Percentiles rank a stretch among this genome's conserved stretches.
Conservation (phyloP, 2,888 invertebrate species). For the Camponotus fellah region DNA sequence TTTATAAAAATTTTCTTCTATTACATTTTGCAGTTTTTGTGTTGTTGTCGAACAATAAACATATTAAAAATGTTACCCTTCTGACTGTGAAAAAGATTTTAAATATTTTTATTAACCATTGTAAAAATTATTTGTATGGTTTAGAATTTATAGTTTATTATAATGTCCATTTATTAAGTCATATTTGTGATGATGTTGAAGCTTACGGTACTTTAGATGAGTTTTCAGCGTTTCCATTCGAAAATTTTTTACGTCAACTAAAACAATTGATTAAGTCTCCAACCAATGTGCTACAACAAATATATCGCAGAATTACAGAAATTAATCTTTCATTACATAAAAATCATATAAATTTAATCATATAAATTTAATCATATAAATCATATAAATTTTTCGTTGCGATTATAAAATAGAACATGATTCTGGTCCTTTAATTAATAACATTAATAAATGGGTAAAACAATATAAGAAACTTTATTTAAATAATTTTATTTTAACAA, state of each 20-base stretch:
- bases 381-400: too few species aligned
- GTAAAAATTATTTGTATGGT: background rate
- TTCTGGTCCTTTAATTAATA: too few species aligned
- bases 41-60: background rate
- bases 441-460: too few species aligned
- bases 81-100: background rate
- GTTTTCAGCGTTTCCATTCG: too few species aligned
- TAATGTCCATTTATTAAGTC: too few species aligned
- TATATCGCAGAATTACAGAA: background rate
- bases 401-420: too few species aligned
- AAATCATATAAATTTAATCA: too few species aligned
- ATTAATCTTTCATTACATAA: background rate
- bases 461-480: background rate
- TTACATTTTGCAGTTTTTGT: background rate
- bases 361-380: too few species aligned
- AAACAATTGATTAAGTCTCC: background rate
- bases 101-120: background rate
- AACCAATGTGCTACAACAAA: background rate
- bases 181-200: too few species aligned
- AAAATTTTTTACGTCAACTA: background rate
- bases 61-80: background rate
- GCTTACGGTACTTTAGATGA: too few species aligned
- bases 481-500: background rate
- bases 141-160: background rate
- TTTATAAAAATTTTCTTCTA: constrained; percentile 7